phyloP scores from a whole-genome alignment of 2,888 invertebrate species.

The Ctenicera cuprea region DNA sequence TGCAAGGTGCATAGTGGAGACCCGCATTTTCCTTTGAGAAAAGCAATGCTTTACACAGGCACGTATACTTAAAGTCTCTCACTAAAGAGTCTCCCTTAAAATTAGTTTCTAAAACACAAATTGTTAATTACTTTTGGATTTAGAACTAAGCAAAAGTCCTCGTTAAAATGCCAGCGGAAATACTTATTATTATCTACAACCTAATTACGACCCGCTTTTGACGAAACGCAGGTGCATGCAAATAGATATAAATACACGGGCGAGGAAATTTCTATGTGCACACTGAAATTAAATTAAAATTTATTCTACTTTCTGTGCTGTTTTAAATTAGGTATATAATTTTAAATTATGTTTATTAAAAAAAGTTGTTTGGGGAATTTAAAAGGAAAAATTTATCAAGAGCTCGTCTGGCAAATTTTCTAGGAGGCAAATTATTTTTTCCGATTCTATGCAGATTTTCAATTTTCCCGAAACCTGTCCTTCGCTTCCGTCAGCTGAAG shows the following conservation, averaged over 20 bases:
- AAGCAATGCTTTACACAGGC: not conserved
- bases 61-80: not conserved
- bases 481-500: conserved; percentile 37
- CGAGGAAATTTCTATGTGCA: not conserved
- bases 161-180: not conserved
- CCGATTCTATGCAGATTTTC: conserved; percentile 35
- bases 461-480: conserved; percentile 32
- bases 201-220: not conserved
- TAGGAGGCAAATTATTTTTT: conserved; percentile 1
- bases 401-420: not conserved
- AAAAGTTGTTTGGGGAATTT: not conserved
- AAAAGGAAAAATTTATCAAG: too few species aligned
- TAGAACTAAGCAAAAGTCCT: conserved; percentile 13
- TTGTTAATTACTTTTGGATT: conserved; percentile 20
- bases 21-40: conserved; percentile 37
- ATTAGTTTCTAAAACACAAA: not conserved
- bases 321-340: not conserved
- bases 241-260: not conserved
- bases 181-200: conserved; percentile 13
- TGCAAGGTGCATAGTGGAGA: conserved; percentile 35
- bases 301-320: not conserved
- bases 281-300: not conserved
- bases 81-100: not conserved
- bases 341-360: too few species aligned
- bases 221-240: not conserved